A percentile compares a stretch with the other conserved stretches of the same genome.
These are phyloP conservation scores for Hippoglossus hippoglossus DNA, from an alignment of 2,797 vertebrate genomes.

Conservation along the genomic window DNA sequence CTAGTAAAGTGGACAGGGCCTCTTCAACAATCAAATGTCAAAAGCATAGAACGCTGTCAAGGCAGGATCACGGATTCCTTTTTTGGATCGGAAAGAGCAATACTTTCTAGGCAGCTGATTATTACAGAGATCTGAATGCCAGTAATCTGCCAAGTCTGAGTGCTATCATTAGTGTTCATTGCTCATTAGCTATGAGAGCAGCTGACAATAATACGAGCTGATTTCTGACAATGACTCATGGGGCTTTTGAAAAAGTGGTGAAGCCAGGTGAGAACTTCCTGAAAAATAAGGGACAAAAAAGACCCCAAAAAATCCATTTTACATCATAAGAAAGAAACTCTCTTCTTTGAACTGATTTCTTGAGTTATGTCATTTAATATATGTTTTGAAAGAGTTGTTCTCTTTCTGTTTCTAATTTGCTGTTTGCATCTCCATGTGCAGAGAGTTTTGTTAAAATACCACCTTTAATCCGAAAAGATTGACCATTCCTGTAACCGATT, in stretches of 20 bases:
- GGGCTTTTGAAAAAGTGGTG: constrained; percentile 21
- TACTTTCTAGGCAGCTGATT: constrained; percentile 25
- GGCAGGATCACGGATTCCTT: constrained; percentile 19
- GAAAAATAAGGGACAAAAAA: not conserved
- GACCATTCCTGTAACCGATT: too few species aligned
- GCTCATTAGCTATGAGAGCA: constrained; percentile 54
- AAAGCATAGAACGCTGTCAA: constrained; percentile 1
- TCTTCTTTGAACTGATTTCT: too few species aligned
- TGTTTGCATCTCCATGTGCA: too few species aligned
- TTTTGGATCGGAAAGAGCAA: constrained; percentile 7
- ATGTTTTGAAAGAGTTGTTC: too few species aligned
- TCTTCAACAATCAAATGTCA: constrained; percentile 33
- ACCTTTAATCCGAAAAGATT: too few species aligned
- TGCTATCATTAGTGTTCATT: constrained; percentile 61
- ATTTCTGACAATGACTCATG: constrained; percentile 46
- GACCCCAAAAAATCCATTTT: not conserved
- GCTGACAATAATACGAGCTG: constrained; percentile 53
- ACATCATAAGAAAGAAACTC: not conserved
- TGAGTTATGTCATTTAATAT: too few species aligned
- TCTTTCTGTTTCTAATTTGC: too few species aligned
- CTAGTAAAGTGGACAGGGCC: constrained; percentile 8
- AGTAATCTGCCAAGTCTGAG: constrained; percentile 44
- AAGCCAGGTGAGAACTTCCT: constrained; percentile 3
- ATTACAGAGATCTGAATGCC: constrained; percentile 51
- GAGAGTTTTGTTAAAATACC: too few species aligned